phyloP scores from a whole-genome alignment of 2,113 vertebrate species.

The Haemorhous mexicanus region DNA sequence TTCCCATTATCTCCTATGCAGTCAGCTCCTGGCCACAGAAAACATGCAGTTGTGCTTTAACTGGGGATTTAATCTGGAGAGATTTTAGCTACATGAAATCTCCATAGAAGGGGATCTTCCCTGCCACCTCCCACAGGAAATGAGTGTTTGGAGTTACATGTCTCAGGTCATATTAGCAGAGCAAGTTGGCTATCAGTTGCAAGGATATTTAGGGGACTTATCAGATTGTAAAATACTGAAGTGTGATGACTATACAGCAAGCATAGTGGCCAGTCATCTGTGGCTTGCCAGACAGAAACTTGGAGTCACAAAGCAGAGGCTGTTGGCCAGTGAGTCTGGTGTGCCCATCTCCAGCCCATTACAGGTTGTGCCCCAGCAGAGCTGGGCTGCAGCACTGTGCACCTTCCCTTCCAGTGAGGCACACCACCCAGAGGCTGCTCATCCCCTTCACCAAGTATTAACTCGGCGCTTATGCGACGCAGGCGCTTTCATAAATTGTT shows the following conservation, averaged over 20 bases:
- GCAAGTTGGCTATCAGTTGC: not conserved
- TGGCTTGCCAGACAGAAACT: not conserved
- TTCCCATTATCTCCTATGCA: not conserved
- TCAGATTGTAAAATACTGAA: not conserved
- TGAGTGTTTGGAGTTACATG: not conserved
- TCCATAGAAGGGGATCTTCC: not conserved
- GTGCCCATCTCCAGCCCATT: not conserved
- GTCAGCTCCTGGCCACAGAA: not conserved
- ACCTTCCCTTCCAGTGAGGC: not conserved
- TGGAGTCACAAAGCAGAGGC: not conserved
- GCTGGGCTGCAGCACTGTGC: not conserved
- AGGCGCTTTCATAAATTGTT: not conserved
- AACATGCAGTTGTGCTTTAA: not conserved
- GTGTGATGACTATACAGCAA: not conserved
- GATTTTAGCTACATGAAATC: not conserved
- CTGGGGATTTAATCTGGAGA: not conserved
- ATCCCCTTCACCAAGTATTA: accelerated
- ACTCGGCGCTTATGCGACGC: accelerated
- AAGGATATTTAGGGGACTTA: not conserved
- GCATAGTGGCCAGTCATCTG: not conserved
- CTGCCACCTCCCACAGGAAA: not conserved
- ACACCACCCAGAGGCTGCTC: not conserved
- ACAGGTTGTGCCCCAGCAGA: not conserved
- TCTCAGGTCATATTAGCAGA: not conserved
- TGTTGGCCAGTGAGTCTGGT: not conserved